A percentile compares a stretch with the other conserved stretches of the same genome.
Evolutionary conservation across 2,797 vertebrate genomes (phyloP).

Genomic region (Hydrolagus colliei): DNA sequence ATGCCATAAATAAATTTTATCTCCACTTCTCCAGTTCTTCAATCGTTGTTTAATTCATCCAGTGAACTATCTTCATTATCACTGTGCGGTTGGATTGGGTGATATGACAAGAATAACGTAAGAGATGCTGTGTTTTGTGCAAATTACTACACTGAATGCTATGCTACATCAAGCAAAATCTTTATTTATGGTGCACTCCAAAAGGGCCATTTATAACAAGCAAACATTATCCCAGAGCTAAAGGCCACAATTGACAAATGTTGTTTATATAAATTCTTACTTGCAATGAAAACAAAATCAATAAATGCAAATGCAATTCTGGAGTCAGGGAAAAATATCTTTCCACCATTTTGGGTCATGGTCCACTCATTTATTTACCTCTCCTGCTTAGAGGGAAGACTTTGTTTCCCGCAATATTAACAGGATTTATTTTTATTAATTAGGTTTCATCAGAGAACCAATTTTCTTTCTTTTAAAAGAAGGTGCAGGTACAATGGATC

Average conservation of each 20-base stretch:
- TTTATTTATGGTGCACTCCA: conserved; percentile 54
- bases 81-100: conserved; percentile 40
- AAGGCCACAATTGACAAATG: conserved; percentile 56
- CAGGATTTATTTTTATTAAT: conserved; percentile 31
- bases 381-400: conserved; percentile 41
- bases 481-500: conserved; percentile 4
- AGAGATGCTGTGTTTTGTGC: conserved; percentile 41
- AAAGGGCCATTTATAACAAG: conserved; percentile 49
- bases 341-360: conserved; percentile 43
- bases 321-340: conserved; percentile 47
- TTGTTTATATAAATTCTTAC: conserved; percentile 51
- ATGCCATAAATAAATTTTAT: conserved; percentile 61
- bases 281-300: conserved; percentile 60
- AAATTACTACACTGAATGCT: conserved; percentile 35
- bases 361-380: conserved; percentile 45
- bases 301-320: conserved; percentile 55
- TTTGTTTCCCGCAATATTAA: conserved; percentile 38
- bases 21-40: conserved; percentile 53
- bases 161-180: conserved; percentile 34
- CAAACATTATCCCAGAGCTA: conserved; percentile 45
- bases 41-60: conserved; percentile 65
- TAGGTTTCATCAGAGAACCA: conserved; percentile 26
- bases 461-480: conserved; percentile 28
- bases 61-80: conserved; percentile 47
- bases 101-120: conserved; percentile 38